Base-by-base conservation (phyloP, 2,113 vertebrate genomes). In the Corydoras maculifer region DNA sequence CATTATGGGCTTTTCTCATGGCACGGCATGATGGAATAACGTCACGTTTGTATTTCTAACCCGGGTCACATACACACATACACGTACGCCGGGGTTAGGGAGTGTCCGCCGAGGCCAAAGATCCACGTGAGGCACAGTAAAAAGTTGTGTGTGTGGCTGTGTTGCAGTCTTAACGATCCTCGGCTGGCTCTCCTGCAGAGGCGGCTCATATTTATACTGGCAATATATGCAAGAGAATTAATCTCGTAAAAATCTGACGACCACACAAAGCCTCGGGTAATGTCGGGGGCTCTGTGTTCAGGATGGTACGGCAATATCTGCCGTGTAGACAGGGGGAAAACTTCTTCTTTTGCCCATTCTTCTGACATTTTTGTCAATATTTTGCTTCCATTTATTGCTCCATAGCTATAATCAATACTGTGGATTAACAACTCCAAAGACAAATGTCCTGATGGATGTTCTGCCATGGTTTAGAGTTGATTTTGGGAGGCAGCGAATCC, bases 211-310 rank as follows among this genome's bases (percentile, higher is more conserved):
- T 99, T 99, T 96, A 97, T 94, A 93, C 91, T 93, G 92, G 94
- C 94, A 94, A 95, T 96, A 96, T 95, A 94, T 92, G 92, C 86
- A 77, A 93, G 92, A 94, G 93, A 94, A 97, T 95, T 94, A 91
- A 94, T 92, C 91, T 91, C 91, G 69, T 98, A 98, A 98, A 69
- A 98, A 96, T 90, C 90, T 87, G 87, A 89, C 86, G 91, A 91
- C 93, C 94, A 94, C 92, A 93, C 92, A 94, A 92, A 93, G 88
- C 90, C 91, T 90, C 90, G 89, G 91, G 92, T 92, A 90, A 85
- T 88, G 85, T 35, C 85, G 87, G 92, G 89, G 89, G 83, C 75
- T 84, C 86, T 86, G 88, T 86, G 86, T 85, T 90, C 84, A 82
- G 88, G 87, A 87, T 84, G 85, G 78, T 83, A 57, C 81, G 83